Base-by-base conservation (phyloP, 1,140 invertebrate genomes). In the Neuroterus valhalla region DNA sequence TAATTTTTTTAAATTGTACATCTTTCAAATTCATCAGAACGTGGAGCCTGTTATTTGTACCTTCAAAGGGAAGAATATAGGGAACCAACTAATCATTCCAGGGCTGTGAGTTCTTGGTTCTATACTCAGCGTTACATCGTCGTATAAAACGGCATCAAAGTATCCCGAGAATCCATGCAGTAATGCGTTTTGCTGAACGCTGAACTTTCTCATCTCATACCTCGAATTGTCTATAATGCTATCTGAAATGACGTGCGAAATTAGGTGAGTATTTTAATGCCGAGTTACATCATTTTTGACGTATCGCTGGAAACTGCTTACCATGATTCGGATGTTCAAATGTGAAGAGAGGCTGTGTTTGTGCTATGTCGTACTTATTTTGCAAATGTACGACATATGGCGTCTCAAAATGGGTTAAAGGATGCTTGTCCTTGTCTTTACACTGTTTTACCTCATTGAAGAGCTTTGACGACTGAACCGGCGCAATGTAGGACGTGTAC, bases 81-180 rank as follows among this genome's bases (percentile, higher is more conserved):
- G 97, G 87, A 99, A 99, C 98, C 98, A 99, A 78, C 96, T 97
- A 80, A 98, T 96, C 96, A 99, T 97, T 83, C 95, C 95, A 3
- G 92, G 91, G 44, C 97, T 97, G 86, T 98, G 95, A 5, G 95
- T 97, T 17, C 92, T 90, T 4, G 98, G 98, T 78, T 96, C 92
- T 84, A 98, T 99, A 86, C 97, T 98, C 11, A 99, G 90, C 45
- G 90, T 94, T 50, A 98, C 92, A 85, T 97, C 93, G 81, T 94
- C 95, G 88, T 96, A 98, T 15, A 99, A 91, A 67, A 93, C 88
- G 55, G 95, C 94, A 82, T 98, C 95, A 91, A 99, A 99, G 87
- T 98, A 99, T 2, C 98, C 98, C 68, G 95, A 95, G 88, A 99
- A 97, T 6, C 97, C 98, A 88, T 98, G 97, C 52, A 99, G 88